These are phyloP conservation scores for Lasaia peninsularis DNA, from an alignment of 1,140 invertebrate genomes.

Conservation along the genomic window DNA sequence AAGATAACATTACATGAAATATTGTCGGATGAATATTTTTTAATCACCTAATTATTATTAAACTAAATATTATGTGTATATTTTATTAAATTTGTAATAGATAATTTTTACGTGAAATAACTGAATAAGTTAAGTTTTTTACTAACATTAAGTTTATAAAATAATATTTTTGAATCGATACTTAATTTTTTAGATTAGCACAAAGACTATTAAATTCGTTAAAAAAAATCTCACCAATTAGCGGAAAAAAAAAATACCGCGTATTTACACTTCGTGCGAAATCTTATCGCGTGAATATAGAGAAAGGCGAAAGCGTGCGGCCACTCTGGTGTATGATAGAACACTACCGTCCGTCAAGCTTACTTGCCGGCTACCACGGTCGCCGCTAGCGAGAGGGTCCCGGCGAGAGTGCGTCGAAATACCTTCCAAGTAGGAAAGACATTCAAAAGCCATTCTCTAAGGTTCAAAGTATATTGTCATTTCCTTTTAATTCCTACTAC, in stretches of 20 bases:
- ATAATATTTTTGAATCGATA: background rate
- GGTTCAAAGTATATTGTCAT: too few species aligned
- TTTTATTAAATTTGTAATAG: too few species aligned
- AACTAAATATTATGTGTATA: too few species aligned
- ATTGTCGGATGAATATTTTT: too few species aligned
- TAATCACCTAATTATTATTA: too few species aligned
- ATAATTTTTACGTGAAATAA: too few species aligned
- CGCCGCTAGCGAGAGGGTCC: background rate
- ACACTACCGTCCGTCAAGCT: background rate
- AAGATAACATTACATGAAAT: too few species aligned
- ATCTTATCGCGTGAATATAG: background rate
- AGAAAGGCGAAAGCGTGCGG: conserved; percentile 3
- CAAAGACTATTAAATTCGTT: background rate
- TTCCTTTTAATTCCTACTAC: too few species aligned
- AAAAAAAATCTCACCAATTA: background rate
- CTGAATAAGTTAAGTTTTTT: too few species aligned
- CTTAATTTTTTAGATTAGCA: background rate
- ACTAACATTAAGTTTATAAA: background rate
- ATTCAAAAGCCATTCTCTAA: too few species aligned
- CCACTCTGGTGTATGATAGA: background rate
- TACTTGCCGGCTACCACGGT: background rate
- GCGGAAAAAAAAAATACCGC: background rate
- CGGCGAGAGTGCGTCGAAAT: background rate
- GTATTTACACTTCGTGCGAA: background rate
- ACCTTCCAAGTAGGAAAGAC: too few species aligned